Conservation (phyloP, 1,140 invertebrate species). For the Bilobella aurantiaca region DNA sequence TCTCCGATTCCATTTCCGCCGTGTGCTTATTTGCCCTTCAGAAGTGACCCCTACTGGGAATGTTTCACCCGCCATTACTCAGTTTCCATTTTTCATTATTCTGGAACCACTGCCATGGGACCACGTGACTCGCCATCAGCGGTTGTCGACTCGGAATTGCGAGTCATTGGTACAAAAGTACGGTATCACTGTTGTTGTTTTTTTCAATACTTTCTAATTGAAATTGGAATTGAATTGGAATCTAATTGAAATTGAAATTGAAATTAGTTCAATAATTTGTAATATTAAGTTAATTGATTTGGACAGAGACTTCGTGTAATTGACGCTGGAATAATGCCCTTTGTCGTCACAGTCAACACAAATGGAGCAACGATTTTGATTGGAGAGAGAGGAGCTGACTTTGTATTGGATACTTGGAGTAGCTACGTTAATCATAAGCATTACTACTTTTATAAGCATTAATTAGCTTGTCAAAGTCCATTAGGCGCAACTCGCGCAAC, state of each 20-base stretch:
- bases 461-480: too few relatives aligned
- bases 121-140: constrained; percentile 15
- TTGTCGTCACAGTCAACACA: constrained; percentile 33
- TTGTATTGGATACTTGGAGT: constrained; percentile 31
- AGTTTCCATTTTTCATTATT: constrained; percentile 33
- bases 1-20: constrained; percentile 31
- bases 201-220: too few relatives aligned
- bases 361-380: constrained; percentile 29
- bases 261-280: not conserved
- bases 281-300: constrained; percentile 33
- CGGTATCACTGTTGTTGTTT: too few relatives aligned
- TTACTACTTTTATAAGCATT: not conserved
- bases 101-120: constrained; percentile 32
- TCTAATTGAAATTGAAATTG: not conserved
- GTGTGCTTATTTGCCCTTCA: constrained; percentile 19
- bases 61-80: constrained; percentile 30
- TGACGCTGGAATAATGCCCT: constrained; percentile 42
- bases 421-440: constrained; percentile 13
- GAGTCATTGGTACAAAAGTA: constrained; percentile 24
- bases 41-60: constrained; percentile 27
- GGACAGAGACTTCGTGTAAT: constrained; percentile 38
- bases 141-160: constrained; percentile 29
- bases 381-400: constrained; percentile 29
- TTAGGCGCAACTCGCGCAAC: too few relatives aligned
- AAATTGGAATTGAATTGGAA: too few relatives aligned